Percentiles rank a stretch among this genome's conserved stretches.
Evolutionary conservation across 2,888 invertebrate species (phyloP).

Genomic region (Lasioglossum zephyrum): DNA sequence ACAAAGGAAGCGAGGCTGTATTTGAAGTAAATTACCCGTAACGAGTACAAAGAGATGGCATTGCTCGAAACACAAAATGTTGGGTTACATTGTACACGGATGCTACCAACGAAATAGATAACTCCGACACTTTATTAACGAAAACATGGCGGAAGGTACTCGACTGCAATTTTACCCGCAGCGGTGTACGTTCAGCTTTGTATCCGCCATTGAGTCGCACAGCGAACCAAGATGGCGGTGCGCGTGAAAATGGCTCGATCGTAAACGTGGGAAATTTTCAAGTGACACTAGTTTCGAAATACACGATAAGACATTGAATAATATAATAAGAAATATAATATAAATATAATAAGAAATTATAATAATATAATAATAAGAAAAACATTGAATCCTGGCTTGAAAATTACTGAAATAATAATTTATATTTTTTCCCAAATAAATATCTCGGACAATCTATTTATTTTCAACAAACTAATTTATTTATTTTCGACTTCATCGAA

Average conservation of each 20-base stretch:
- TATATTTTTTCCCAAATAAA: too few species aligned
- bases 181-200: background rate
- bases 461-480: too few species aligned
- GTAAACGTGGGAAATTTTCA: background rate
- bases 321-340: too few species aligned
- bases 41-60: background rate
- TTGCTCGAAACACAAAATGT: conserved; percentile 1
- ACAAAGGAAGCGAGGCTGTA: background rate
- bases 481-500: too few species aligned
- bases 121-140: background rate
- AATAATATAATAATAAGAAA: too few species aligned
- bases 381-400: background rate
- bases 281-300: background rate
- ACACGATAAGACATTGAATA: background rate
- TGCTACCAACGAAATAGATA: background rate
- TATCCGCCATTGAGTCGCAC: background rate
- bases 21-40: background rate
- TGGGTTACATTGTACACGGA: background rate
- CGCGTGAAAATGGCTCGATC: background rate
- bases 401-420: too few species aligned
- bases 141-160: background rate
- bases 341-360: too few species aligned
- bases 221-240: background rate
- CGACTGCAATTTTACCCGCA: background rate
- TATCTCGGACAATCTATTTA: too few species aligned